Percentiles rank a stretch among this genome's conserved stretches.
Conservation (phyloP, 2,113 vertebrate species). For the Ceyx cyanopectus region DNA sequence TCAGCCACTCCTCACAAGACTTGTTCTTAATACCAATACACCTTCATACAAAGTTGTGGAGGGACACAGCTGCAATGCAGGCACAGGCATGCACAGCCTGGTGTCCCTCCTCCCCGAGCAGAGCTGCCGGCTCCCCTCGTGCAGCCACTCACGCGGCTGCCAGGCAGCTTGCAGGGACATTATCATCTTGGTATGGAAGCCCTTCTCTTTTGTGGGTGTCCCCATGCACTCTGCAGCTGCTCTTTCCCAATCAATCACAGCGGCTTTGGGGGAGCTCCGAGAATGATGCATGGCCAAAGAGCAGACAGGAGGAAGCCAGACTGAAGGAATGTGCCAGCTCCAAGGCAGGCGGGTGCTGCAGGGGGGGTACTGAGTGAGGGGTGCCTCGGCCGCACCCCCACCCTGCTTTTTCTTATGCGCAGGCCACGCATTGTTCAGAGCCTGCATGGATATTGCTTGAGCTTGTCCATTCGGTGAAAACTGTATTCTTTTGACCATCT, state of each 20-base stretch:
- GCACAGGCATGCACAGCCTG: not conserved
- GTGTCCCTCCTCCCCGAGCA: not conserved
- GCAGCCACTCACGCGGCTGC: conserved; percentile 1
- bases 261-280: not conserved
- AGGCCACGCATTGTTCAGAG: not conserved
- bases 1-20: too few species aligned
- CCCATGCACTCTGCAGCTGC: conserved; percentile 67
- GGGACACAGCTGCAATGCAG: not conserved
- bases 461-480: conserved; percentile 76
- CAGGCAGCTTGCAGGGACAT: conserved; percentile 52
- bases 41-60: too few species aligned
- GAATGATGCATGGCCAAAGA: not conserved
- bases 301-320: conserved; percentile 25
- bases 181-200: conserved; percentile 50
- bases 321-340: conserved; percentile 72
- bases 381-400: conserved; percentile 4
- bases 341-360: conserved; percentile 49
- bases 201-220: conserved; percentile 57
- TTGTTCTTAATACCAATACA: not conserved
- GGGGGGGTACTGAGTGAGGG: not conserved
- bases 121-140: conserved; percentile 10
- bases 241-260: conserved; percentile 54
- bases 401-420: conserved; percentile 25
- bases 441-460: conserved; percentile 20
- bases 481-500: conserved; percentile 86